These are phyloP conservation scores for Psilopogon haemacephalus DNA, from an alignment of 2,113 vertebrate genomes.

Conservation along the genomic window DNA sequence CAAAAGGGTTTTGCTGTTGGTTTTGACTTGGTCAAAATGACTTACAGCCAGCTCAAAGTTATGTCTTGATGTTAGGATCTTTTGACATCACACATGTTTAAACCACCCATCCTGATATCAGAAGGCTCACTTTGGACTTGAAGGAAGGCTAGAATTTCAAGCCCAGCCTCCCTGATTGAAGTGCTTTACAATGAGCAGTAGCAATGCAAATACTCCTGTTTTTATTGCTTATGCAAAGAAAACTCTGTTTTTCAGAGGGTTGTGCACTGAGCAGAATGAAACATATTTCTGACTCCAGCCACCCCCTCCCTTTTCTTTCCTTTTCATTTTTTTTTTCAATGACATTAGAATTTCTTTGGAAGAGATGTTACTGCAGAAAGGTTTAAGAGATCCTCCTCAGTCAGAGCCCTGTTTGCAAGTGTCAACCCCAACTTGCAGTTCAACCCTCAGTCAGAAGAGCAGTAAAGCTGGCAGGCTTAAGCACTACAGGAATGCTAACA, in stretches of 20 bases:
- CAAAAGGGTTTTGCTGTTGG: not conserved
- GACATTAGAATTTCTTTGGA: not conserved
- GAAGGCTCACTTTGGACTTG: not conserved
- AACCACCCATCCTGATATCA: not conserved
- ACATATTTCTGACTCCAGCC: not conserved
- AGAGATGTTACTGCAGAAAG: constrained; percentile 34
- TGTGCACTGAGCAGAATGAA: not conserved
- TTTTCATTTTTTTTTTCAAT: not conserved
- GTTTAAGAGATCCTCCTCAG: constrained; percentile 2
- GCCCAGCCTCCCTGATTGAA: not conserved
- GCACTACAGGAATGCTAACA: constrained; percentile 78
- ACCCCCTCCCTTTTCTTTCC: accelerated
- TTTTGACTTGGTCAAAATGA: not conserved
- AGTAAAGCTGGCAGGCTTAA: constrained; percentile 76
- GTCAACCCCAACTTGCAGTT: constrained; percentile 56
- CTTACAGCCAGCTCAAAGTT: not conserved
- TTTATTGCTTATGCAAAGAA: not conserved
- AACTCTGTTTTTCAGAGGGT: not conserved
- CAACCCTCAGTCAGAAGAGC: constrained; percentile 60
- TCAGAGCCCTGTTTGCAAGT: constrained; percentile 42
- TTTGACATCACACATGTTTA: not conserved
- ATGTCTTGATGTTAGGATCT: not conserved
- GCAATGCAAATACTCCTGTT: constrained; percentile 19
- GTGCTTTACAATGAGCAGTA: not conserved
- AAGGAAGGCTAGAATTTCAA: not conserved